These are phyloP conservation scores for Paradoxurus hermaphroditus DNA, from an alignment of 2,113 vertebrate genomes.

Conservation along the genomic window DNA sequence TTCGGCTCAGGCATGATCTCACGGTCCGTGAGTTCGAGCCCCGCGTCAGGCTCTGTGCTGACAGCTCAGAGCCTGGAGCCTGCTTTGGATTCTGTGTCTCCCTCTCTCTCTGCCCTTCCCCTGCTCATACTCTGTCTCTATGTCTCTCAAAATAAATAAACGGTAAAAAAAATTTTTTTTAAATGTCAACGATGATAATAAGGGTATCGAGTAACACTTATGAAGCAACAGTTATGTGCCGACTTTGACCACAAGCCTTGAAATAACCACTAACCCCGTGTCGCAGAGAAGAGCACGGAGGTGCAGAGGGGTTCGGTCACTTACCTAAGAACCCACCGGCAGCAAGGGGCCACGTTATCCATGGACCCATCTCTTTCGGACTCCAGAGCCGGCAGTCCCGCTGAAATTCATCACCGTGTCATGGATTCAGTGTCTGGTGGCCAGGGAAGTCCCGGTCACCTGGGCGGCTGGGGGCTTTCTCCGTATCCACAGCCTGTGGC, in stretches of 20 bases:
- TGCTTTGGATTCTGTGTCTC: no score
- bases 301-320: no score
- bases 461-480: background rate
- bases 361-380: background rate
- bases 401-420: background rate
- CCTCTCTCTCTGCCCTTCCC: no score
- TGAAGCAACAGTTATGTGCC: background rate
- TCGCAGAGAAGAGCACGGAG: background rate
- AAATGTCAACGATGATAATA: background rate
- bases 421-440: background rate
- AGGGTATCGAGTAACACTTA: background rate
- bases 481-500: background rate
- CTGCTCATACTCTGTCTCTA: no score
- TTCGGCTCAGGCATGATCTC: no score
- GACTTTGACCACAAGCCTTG: background rate
- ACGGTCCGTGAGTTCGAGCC: no score
- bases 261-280: rapidly evolving
- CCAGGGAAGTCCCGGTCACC: rapidly evolving
- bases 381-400: background rate
- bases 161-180: no score
- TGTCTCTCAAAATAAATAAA: no score
- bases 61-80: no score
- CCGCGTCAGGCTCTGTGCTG: no score
- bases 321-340: background rate
- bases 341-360: no score